A percentile compares a stretch with the other conserved stretches of the same genome.
These are phyloP conservation scores for Drosophila neonasuta DNA, from an alignment of 2,888 invertebrate species.

Conservation along the genomic window DNA sequence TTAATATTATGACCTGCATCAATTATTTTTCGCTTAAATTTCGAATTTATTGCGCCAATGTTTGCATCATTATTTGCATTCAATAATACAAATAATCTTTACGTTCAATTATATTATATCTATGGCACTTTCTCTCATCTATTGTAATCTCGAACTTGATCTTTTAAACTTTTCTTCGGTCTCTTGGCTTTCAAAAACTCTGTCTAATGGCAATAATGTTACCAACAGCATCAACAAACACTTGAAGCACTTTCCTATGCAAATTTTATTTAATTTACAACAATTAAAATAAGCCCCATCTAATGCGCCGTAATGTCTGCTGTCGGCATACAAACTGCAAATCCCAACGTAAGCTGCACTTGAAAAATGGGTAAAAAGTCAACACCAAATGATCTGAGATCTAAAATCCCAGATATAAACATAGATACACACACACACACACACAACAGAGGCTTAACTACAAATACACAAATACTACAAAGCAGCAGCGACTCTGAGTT, in stretches of 20 bases:
- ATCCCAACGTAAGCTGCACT: conserved; percentile 68
- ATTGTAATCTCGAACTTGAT: neutral
- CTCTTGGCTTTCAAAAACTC: neutral
- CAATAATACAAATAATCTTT: too few relatives aligned
- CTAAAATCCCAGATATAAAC: conserved; percentile 27
- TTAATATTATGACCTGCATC: too few relatives aligned
- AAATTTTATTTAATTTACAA: conserved; percentile 64
- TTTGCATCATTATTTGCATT: too few relatives aligned
- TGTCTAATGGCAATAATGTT: conserved; percentile 1
- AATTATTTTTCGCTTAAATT: too few relatives aligned
- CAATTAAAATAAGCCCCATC: conserved; percentile 68
- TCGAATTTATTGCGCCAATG: too few relatives aligned
- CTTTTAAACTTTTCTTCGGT: neutral
- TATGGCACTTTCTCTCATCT: neutral
- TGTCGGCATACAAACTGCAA: conserved; percentile 57
- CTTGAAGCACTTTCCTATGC: conserved; percentile 31
- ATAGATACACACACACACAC: conserved; percentile 27
- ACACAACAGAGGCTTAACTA: conserved; percentile 17
- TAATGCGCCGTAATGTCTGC: conserved; percentile 67
- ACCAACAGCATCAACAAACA: conserved; percentile 4
- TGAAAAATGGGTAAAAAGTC: conserved; percentile 70
- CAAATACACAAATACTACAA: conserved; percentile 26
- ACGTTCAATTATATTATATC: too few relatives aligned
- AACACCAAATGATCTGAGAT: conserved; percentile 54
- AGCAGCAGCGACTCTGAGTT: conserved; percentile 6